These are phyloP conservation scores for Phymatocera aterrima DNA, from an alignment of 2,888 invertebrate genomes.

Conservation along the genomic window DNA sequence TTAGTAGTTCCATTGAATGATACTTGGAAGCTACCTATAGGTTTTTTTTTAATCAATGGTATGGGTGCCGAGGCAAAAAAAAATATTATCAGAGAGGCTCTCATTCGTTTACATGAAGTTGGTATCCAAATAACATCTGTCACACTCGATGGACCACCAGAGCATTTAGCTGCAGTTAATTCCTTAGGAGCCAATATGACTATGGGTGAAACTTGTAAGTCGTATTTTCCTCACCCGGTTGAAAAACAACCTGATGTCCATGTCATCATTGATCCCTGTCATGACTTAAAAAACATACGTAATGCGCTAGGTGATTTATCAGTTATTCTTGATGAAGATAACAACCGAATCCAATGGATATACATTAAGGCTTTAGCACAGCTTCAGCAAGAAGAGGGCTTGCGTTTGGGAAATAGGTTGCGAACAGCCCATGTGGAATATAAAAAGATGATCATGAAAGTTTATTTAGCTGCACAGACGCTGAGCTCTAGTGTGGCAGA, in stretches of 20 bases:
- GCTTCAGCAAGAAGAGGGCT: constrained; percentile 43
- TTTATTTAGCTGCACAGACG: constrained; percentile 58
- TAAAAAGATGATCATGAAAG: constrained; percentile 55
- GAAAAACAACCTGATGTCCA: constrained; percentile 14
- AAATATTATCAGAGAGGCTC: background rate
- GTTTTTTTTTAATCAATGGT: too few relatives aligned
- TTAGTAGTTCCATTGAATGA: too few relatives aligned
- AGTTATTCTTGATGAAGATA: constrained; percentile 44
- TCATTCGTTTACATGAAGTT: background rate
- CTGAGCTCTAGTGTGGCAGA: constrained; percentile 58
- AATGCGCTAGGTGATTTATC: constrained; percentile 53
- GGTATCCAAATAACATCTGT: constrained; percentile 48
- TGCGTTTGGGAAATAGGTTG: constrained; percentile 49
- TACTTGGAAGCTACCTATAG: too few relatives aligned
- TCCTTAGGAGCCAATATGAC: constrained; percentile 48
- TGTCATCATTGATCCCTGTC: constrained; percentile 6
- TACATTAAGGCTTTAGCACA: background rate
- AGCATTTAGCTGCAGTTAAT: constrained; percentile 49
- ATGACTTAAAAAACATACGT: constrained; percentile 39
- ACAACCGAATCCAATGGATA: constrained; percentile 16
- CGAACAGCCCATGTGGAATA: constrained; percentile 45
- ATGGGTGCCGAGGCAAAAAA: background rate
- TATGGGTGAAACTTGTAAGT: background rate
- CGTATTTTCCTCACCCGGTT: constrained; percentile 3
- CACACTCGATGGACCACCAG: constrained; percentile 51